These are phyloP conservation scores for Zaprionus nigranus DNA, from an alignment of 1,140 invertebrate species.

Conservation along the genomic window DNA sequence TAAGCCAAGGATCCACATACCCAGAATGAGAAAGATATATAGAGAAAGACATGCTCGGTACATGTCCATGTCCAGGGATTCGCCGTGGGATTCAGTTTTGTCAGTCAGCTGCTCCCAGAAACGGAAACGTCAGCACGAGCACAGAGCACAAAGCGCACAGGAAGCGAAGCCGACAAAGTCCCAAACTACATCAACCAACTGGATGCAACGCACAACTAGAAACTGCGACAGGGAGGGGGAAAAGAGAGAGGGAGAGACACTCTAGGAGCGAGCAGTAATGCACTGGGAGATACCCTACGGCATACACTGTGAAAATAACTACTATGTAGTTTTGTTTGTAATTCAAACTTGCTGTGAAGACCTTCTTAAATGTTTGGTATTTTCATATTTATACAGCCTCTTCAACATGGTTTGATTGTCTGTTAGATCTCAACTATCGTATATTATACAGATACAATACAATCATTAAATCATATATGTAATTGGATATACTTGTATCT, in stretches of 20 bases:
- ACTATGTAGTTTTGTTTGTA: not conserved
- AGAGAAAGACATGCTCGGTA: not conserved
- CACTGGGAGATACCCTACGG: not conserved
- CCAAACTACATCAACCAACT: slow-evolving; percentile 18
- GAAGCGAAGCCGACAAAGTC: slow-evolving; percentile 50
- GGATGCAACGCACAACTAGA: slow-evolving; percentile 15
- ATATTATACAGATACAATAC: no score
- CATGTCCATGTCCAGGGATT: slow-evolving; percentile 1
- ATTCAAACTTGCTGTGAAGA: not conserved
- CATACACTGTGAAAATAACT: not conserved
- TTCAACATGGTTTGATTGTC: no score
- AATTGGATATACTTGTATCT: no score
- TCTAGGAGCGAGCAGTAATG: not conserved
- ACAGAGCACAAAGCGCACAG: slow-evolving; percentile 22
- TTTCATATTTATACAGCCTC: no score
- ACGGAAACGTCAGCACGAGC: slow-evolving; percentile 27
- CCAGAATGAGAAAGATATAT: not conserved
- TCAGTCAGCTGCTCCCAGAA: not conserved
- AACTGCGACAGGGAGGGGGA: not conserved
- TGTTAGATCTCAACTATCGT: no score
- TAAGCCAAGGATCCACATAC: not conserved
- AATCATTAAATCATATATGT: no score
- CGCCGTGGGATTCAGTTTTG: slow-evolving; percentile 2
- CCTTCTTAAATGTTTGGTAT: not conserved
- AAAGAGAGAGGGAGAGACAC: not conserved